Evolutionary conservation across 2,888 invertebrate genomes (phyloP).

Genomic region (Digitonthophagus gazella): DNA sequence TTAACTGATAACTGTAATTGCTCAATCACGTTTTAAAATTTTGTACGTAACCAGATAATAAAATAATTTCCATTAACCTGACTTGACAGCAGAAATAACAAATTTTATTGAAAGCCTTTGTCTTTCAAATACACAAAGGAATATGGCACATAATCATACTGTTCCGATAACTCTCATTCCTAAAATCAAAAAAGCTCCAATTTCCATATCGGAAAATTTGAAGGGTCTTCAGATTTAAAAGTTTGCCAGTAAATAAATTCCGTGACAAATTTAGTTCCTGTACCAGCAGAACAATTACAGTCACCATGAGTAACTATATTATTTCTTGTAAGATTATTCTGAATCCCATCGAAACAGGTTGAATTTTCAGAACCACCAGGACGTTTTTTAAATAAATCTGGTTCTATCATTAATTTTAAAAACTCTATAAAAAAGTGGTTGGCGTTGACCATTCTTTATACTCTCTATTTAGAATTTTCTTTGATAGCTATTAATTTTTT

Average conservation of each 20-base stretch:
- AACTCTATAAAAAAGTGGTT: slow-evolving; percentile 29
- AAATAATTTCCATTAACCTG: too few species aligned
- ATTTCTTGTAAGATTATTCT: too few species aligned
- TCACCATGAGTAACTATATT: slow-evolving; percentile 19
- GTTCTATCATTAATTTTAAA: slow-evolving; percentile 29
- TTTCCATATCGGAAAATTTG: slow-evolving; percentile 30
- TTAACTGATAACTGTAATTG: too few species aligned
- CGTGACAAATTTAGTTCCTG: slow-evolving; percentile 27
- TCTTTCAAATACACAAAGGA: too few species aligned
- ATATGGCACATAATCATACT: too few species aligned
- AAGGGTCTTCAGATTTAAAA: slow-evolving; percentile 20
- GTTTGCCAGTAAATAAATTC: slow-evolving; percentile 30
- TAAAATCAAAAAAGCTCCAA: slow-evolving; percentile 27
- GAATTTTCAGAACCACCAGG: slow-evolving; percentile 3
- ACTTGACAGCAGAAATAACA: too few species aligned
- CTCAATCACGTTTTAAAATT: too few species aligned
- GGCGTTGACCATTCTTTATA: slow-evolving; percentile 22
- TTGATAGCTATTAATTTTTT: too few species aligned
- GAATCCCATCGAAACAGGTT: background rate
- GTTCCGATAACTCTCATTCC: slow-evolving; percentile 30
- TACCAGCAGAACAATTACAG: slow-evolving; percentile 16
- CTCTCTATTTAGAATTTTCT: too few species aligned
- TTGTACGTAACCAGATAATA: too few species aligned
- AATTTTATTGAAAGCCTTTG: too few species aligned
- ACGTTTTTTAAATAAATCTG: slow-evolving; percentile 27